Evolutionary conservation across 64 coral and sea anemone species (phyloP).

Genomic region (Pocillopora damicornis): DNA sequence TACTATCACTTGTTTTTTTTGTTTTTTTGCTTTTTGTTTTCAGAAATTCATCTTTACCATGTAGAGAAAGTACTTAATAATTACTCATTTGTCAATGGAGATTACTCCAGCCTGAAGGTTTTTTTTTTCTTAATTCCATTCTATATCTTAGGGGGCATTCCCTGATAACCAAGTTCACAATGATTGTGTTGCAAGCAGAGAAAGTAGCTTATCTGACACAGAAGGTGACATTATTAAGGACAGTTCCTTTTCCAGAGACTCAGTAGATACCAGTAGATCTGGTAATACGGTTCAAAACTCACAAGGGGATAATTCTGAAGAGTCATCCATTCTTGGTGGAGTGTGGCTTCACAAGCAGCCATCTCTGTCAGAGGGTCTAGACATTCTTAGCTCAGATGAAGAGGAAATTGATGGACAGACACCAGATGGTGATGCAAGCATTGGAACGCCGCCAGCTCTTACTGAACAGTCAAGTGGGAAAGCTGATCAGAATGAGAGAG

Average conservation of each 20-base stretch:
- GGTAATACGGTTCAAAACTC: neutral
- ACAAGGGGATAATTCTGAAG: constrained; percentile 4
- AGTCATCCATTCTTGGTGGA: constrained; percentile 42
- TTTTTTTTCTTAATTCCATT: too few species aligned
- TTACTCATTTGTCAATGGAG: too few species aligned
- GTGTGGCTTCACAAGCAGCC: constrained; percentile 92
- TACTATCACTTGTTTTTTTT: too few species aligned
- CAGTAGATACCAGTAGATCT: neutral
- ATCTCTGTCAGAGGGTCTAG: constrained; percentile 74
- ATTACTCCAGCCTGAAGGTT: too few species aligned
- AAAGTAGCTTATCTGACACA: constrained; percentile 13
- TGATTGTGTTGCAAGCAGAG: constrained; percentile 10
- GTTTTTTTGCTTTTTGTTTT: too few species aligned
- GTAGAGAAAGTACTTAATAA: too few species aligned
- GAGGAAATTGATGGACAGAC: constrained; percentile 21
- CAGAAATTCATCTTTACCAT: too few species aligned
- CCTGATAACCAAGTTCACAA: constrained; percentile 16
- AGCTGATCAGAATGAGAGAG: neutral
- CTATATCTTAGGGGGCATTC: constrained; percentile 20
- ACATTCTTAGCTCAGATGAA: constrained; percentile 58
- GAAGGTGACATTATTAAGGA: neutral
- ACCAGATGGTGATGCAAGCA: neutral
- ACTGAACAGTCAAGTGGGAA: neutral
- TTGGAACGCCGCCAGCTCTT: neutral
- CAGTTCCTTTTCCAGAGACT: neutral